Conservation (phyloP, 2,888 invertebrate species). For the Troides aeacus region DNA sequence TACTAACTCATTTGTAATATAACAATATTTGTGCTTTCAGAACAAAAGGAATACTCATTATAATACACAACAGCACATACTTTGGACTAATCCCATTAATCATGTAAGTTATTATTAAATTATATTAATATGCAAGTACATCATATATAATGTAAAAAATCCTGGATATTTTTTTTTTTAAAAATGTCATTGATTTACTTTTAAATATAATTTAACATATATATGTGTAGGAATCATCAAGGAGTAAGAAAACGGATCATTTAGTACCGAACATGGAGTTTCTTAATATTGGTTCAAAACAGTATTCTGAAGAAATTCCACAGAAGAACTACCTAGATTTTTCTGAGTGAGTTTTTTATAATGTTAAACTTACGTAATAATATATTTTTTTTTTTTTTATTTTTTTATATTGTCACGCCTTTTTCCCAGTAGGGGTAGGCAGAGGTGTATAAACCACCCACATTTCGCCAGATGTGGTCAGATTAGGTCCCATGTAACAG, state of each 20-base stretch:
- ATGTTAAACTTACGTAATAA: no score
- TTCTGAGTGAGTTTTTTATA: conserved; percentile 59
- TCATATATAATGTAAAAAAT: not conserved
- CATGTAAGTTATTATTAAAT: conserved; percentile 50
- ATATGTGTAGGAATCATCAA: conserved; percentile 45
- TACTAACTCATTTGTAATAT: not conserved
- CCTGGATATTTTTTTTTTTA: conserved; percentile 7
- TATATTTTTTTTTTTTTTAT: no score
- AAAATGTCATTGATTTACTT: conserved; percentile 3
- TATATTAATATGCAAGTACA: conserved; percentile 1
- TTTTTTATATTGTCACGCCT: no score
- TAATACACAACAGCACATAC: conserved; percentile 49
- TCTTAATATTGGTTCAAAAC: conserved; percentile 54
- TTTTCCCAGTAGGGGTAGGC: no score
- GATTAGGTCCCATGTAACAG: no score
- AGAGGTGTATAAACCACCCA: no score
- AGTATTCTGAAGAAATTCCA: conserved; percentile 49
- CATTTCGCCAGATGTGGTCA: no score
- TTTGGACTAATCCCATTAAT: conserved; percentile 61
- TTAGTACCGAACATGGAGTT: conserved; percentile 68
- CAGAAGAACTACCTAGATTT: conserved; percentile 64
- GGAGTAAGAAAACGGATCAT: conserved; percentile 57
- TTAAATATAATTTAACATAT: conserved; percentile 5
- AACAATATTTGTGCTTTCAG: conserved; percentile 44
- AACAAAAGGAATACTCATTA: conserved; percentile 44